Evolutionary conservation across 92 coral and sea anemone genomes (phyloP), one percentile per base, ranked within the genome.

Genomic region (Epizoanthus illoricatus): DNA sequence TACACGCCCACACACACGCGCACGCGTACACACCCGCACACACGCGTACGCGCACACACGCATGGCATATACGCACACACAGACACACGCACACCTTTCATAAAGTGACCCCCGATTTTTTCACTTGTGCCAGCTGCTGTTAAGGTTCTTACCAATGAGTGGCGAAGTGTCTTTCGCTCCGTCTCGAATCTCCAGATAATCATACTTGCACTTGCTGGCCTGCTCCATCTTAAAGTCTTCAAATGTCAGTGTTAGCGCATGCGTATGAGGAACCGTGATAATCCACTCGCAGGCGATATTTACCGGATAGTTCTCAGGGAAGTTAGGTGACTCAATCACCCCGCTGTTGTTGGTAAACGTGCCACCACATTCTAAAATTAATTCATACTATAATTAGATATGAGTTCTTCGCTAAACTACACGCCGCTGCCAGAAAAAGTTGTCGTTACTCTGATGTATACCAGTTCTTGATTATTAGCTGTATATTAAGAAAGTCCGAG

Each of bases 151-250:
- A 91, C 95, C 95, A 62, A 91, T 78, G 56, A 86, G 73, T 5
- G 83, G 85, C 3, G 94, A 85, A 58, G 73, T 24, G 10, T 85
- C 84, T 67, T 80, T 84, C 5, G 78, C 71, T 72, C 95, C 95
- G 74, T 91, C 95, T 84, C 87, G 83, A 71, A 91, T 75, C 63
- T 91, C 90, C 81, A 91, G 75, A 20, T 80, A 84, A 56, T 91
- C 95, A 69, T 91, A 91, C 65, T 80, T 86, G 85, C 95, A 91
- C 81, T 91, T 91, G 18, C 87, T 81, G 52, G 92, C 84, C 67
- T 84, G 80, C 63, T 91, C 95, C 69, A 91, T 67, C 69, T 71
- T 73, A 68, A 91, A 91, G 74, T 80, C 81, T 69, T 89, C 90
- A 71, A 91, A 91, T 5, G 85, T 84, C 65, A 91, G 80, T 7